Base-by-base conservation (phyloP, 2,113 vertebrate genomes). In the Solea solea region DNA sequence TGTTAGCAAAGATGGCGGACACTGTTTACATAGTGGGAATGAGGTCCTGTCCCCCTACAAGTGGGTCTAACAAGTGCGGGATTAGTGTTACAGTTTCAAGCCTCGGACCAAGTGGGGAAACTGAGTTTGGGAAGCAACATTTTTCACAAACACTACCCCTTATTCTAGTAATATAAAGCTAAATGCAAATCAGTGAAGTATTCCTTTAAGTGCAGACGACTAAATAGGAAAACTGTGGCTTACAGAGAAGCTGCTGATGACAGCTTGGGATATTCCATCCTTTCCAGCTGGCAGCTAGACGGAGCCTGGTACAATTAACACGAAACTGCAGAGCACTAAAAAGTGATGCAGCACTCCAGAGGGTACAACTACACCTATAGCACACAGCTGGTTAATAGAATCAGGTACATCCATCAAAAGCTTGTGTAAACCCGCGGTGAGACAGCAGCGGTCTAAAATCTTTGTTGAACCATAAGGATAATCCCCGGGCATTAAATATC, bases 401-500 rank as follows among this genome's bases (percentile, higher is more conserved):
- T 72, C 74, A 48, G 73, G 60, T 66, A 74, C 75, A 91, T 91
- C 88, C 83, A 90, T 92, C 89, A 91, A 72, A 86, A 76, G 69
- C 81, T 85, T 85, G 83, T 77, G 78, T 79, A 91, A 88, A 89
- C 87, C 82, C 73, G 52, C 72, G 60, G 69, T 72, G 78, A 85
- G 78, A 84, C 78, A 69, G 86, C 88, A 73, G 80, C 52, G 14
- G 78, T 49, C 80, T 78, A 61, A 88, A 77, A 87, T 87, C 83
- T 85, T 76, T 66, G 82, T 79, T 80, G 70, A 88, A 84, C 83
- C 77, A 62, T 48, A 60, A 76, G 63, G 82, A 91, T 92, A 91
- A 91, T 89, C 90, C 82, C 42, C 1, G 42, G 74, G 87, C 75
- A 76, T 90, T 90, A 92, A 78, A 90, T 89, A 90, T 85, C 87